These are phyloP conservation scores for Caenorhabditis elegans DNA, from an alignment of 1,140 invertebrate species.

Conservation along the genomic window DNA sequence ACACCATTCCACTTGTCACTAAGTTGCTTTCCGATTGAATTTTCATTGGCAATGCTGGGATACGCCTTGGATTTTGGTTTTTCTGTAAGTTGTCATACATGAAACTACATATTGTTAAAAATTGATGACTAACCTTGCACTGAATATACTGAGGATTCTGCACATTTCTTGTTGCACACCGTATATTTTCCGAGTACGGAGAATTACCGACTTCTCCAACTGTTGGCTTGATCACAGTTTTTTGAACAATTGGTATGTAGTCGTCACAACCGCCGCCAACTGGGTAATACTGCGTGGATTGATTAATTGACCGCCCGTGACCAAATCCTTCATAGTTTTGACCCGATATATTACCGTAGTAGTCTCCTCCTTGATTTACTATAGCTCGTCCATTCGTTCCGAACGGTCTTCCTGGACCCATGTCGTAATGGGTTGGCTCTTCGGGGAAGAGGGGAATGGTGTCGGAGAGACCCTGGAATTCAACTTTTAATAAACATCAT, in stretches of 20 bases:
- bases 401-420: background rate
- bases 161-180: background rate
- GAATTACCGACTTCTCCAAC: background rate
- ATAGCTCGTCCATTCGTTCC: background rate
- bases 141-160: constrained; percentile 19
- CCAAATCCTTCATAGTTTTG: background rate
- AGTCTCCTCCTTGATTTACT: background rate
- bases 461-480: background rate
- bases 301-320: background rate
- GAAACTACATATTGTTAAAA: too few relatives aligned
- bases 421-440: constrained; percentile 7
- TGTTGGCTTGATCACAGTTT: background rate
- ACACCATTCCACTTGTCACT: background rate
- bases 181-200: background rate
- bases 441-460: background rate
- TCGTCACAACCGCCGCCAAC: background rate
- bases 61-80: background rate
- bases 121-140: background rate
- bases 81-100: background rate
- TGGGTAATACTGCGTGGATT: background rate
- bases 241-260: background rate
- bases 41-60: background rate
- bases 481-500: background rate
- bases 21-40: constrained; percentile 14
- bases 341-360: background rate